Percentiles rank a stretch among this genome's conserved stretches.
Conservation (phyloP, 2,888 invertebrate species). For the Orthosia gothica region DNA sequence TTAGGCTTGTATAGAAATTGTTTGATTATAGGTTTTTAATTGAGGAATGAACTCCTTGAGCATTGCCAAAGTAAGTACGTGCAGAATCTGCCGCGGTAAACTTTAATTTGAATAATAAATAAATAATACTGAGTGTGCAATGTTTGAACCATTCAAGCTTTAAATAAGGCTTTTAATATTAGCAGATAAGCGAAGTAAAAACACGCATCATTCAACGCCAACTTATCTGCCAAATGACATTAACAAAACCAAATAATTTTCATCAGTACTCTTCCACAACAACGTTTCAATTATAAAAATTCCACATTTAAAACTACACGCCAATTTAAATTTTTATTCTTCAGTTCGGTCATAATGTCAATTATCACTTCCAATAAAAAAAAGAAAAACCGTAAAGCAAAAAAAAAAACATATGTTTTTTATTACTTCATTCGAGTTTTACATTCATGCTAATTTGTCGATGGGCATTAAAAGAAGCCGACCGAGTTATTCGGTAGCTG, state of each 20-base stretch:
- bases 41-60: neutral
- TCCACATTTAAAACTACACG: slow-evolving; percentile 70
- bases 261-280: slow-evolving; percentile 22
- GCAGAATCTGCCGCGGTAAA: neutral
- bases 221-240: slow-evolving; percentile 36
- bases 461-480: slow-evolving; percentile 88
- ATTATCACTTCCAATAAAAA: slow-evolving; percentile 90
- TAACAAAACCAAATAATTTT: slow-evolving; percentile 25
- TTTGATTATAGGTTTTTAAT: neutral
- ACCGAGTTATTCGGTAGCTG: slow-evolving; percentile 90
- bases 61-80: neutral
- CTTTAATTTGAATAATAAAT: slow-evolving; percentile 11
- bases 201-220: slow-evolving; percentile 12
- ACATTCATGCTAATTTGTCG: slow-evolving; percentile 91
- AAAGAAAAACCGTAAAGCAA: slow-evolving; percentile 80
- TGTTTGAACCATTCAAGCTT: slow-evolving; percentile 4
- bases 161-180: slow-evolving; percentile 31
- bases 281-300: slow-evolving; percentile 60
- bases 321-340: slow-evolving; percentile 85
- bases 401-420: slow-evolving; percentile 87
- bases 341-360: slow-evolving; percentile 88
- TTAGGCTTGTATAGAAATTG: neutral
- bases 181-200: slow-evolving; percentile 39
- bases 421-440: slow-evolving; percentile 89
- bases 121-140: slow-evolving; percentile 49